Evolutionary conservation across 2,888 invertebrate genomes (phyloP), one percentile per base, ranked within the genome.

Genomic region (Mesorhabditis belari): DNA sequence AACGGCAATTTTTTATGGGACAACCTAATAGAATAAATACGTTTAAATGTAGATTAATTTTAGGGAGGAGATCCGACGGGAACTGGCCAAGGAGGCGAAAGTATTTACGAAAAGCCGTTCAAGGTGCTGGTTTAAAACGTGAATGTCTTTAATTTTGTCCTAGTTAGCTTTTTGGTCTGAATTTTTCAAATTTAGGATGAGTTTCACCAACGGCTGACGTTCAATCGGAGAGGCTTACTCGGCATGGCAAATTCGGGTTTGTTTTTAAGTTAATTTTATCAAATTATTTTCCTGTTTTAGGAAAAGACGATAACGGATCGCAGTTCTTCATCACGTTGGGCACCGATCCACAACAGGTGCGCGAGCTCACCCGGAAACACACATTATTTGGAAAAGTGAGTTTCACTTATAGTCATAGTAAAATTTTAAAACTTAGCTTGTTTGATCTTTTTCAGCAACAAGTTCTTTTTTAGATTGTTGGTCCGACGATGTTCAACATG

Each of bases 1-100:
- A n/a, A n/a, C n/a, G n/a, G n/a, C n/a, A n/a, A n/a, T n/a, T n/a
- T n/a, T n/a, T n/a, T n/a, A n/a, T n/a, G n/a, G n/a, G n/a, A n/a
- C n/a, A n/a, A n/a, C n/a, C n/a, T n/a, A n/a, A n/a, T n/a, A n/a
- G n/a, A n/a, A n/a, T n/a, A n/a, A n/a, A n/a, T n/a, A n/a, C n/a
- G n/a, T n/a, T n/a, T n/a, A n/a, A n/a, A n/a, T n/a, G n/a, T n/a
- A n/a, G n/a, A n/a, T n/a, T n/a, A n/a, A n/a, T n/a, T 89, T 0
- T 98, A 99, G 84, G 88, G 96, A 4, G 98, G 98, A 0, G 98
- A 98, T 83, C 96, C 96, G 0, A 89, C 89, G 52, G 95, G 94
- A 0, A 92, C 93, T 77, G 96, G 96, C 0, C 88, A 89, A 25
- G 94, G 95, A 0, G 96, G 96, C 1, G 92, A 94, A 81, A 94